Evolutionary conservation across 2,113 vertebrate genomes (phyloP).

Genomic region (Agapornis roseicollis): DNA sequence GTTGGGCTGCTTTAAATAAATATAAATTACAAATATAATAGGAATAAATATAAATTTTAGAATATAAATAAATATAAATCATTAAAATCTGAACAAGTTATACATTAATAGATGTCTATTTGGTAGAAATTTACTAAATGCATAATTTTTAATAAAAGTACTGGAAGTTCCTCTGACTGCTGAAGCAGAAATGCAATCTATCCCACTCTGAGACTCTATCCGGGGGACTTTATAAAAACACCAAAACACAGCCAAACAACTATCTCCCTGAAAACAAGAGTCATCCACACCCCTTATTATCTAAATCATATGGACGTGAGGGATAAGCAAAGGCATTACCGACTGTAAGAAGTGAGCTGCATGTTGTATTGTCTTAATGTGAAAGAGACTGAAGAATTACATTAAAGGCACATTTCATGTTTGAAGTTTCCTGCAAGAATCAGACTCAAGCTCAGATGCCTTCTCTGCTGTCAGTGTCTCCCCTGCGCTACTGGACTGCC

Average conservation of each 20-base stretch:
- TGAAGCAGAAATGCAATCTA: neutral
- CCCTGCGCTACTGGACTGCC: neutral
- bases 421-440: neutral
- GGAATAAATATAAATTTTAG: neutral
- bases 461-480: neutral
- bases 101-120: neutral
- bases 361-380: neutral
- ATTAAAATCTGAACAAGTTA: neutral
- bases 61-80: neutral
- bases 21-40: neutral
- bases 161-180: neutral
- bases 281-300: neutral
- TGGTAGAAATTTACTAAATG: neutral
- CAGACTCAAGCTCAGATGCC: neutral
- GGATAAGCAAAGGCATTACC: neutral
- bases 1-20: neutral
- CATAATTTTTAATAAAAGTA: neutral
- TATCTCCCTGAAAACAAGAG: neutral
- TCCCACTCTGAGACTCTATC: neutral
- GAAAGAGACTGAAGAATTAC: neutral
- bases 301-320: neutral
- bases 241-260: neutral
- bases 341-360: neutral
- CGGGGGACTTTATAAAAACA: neutral
- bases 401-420: neutral